phyloP scores from a whole-genome alignment of 1,140 invertebrate species.

The Aporrectodea caliginosa region DNA sequence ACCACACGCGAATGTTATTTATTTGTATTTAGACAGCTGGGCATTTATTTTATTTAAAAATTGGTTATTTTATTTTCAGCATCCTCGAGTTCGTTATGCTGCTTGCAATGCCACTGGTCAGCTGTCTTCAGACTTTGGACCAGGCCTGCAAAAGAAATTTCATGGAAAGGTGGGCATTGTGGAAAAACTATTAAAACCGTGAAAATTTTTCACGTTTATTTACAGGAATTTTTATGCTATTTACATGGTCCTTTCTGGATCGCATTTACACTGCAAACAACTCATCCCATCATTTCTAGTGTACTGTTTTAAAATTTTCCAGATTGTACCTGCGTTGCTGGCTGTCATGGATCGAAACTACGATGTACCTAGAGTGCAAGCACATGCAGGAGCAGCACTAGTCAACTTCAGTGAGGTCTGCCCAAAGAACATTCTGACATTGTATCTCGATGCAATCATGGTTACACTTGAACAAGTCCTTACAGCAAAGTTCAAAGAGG shows the following conservation, averaged over 20 bases:
- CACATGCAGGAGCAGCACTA: slow-evolving; percentile 76
- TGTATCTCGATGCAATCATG: slow-evolving; percentile 88
- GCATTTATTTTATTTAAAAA: too few species aligned
- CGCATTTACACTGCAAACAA: too few species aligned
- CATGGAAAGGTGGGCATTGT: slow-evolving; percentile 82
- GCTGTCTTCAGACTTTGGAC: slow-evolving; percentile 98
- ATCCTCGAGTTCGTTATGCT: slow-evolving; percentile 90
- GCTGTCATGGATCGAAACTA: slow-evolving; percentile 84
- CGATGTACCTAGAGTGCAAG: slow-evolving; percentile 83
- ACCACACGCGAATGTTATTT: too few species aligned
- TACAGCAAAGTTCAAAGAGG: slow-evolving; percentile 87
- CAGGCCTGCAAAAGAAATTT: slow-evolving; percentile 94
- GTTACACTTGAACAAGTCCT: slow-evolving; percentile 84
- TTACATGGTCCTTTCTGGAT: not conserved
- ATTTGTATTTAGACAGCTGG: too few species aligned
- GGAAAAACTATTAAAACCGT: too few species aligned
- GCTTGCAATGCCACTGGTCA: slow-evolving; percentile 99
- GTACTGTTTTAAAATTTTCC: slow-evolving; percentile 18
- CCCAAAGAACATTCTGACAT: slow-evolving; percentile 82
- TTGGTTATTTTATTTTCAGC: slow-evolving; percentile 58
- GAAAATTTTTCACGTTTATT: too few species aligned
- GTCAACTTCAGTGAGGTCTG: slow-evolving; percentile 99
- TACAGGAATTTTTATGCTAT: too few species aligned
- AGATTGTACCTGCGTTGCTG: slow-evolving; percentile 83
- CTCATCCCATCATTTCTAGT: too few species aligned